These are phyloP conservation scores for Cinara cedri DNA, from an alignment of 2,888 invertebrate species.

Conservation along the genomic window DNA sequence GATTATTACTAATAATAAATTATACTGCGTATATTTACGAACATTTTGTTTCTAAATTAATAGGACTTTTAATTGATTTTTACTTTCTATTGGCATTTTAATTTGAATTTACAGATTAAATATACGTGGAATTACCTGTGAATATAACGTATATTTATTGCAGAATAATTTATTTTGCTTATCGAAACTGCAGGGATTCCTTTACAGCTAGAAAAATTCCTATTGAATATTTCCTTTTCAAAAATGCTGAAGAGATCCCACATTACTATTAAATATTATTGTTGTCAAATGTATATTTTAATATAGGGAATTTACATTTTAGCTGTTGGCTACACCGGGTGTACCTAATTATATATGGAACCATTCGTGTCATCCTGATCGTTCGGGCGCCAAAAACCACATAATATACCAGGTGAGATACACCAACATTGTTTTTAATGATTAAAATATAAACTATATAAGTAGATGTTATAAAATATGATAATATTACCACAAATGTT, in stretches of 20 bases:
- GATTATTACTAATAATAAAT: no score
- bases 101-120: no score
- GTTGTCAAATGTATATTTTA: background rate
- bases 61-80: no score
- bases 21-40: no score
- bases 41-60: no score
- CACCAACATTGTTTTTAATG: background rate
- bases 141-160: background rate
- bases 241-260: background rate
- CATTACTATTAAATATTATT: background rate
- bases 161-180: background rate
- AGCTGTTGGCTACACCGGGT: conserved; percentile 16
- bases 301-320: conserved; percentile 9
- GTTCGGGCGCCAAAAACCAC: conserved; percentile 9
- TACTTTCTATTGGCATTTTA: no score
- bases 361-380: conserved; percentile 34
- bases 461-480: no score
- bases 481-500: no score
- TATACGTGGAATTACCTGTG: no score
- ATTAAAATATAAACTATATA: background rate
- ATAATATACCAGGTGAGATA: conserved; percentile 2
- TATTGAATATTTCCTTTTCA: no score
- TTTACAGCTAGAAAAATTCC: no score
- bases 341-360: conserved; percentile 30
- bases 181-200: background rate